Base-by-base conservation (phyloP, 1,140 invertebrate species). In the Acromyrmex heyeri region DNA sequence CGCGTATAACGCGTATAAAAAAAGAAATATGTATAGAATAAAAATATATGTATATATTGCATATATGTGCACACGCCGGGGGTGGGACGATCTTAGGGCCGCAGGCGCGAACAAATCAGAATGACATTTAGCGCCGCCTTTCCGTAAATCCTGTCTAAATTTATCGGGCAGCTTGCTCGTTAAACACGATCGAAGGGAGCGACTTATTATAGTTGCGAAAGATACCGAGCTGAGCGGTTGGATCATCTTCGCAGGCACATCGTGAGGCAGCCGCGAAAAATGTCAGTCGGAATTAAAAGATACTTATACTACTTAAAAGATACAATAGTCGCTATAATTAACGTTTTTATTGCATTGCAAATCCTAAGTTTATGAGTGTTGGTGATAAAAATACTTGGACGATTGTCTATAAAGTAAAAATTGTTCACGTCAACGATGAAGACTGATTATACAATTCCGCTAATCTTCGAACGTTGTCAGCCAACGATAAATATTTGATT, bases 41-140 rank as follows among this genome's bases (percentile, higher is more conserved):
- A 27, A 83, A 59, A 73, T 59, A 75, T 57, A 21, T 18, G 18
- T 83, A 61, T 83, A 44, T 70, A 38, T 69, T 44, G 38, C 38
- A 65, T 73, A 65, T 65, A 18, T 65, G 5, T 50, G 48, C 38
- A 21, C n/a, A 65, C 55, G 14, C 50, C 4, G 48, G n/a, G 55
- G 4, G 79, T 83, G 69, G 79, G 79, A 73, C 59, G 57, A 16
- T 53, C 69, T 83, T 83, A 61, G 79, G 57, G 79, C 79, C 79
- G 79, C 79, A 83, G 79, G 79, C 79, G 79, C 79, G 10, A 75
- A 83, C 79, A 48, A 83, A 83, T 83, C 55, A 73, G 69, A 70
- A 83, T 83, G 79, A 75, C 69, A 83, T 83, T 83, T 83, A 83
- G 79, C 79, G 79, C 79, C 79, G 79, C 79, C 79, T 75, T 83